Evolutionary conservation across 2,797 vertebrate species (phyloP).

Genomic region (Taenioides sp.): DNA sequence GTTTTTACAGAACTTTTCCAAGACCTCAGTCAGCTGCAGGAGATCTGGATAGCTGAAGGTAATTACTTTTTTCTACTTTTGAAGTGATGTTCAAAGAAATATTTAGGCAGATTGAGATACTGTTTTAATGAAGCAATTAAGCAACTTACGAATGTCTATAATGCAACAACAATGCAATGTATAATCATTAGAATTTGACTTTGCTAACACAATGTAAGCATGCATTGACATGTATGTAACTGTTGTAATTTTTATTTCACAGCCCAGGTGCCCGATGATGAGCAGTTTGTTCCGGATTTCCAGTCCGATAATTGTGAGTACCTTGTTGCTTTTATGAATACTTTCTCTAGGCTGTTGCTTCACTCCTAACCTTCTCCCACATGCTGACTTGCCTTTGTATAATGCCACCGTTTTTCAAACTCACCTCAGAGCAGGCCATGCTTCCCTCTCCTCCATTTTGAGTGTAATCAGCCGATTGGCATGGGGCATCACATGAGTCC

Average conservation of each 20-base stretch:
- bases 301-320: slow-evolving; percentile 94
- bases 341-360: neutral
- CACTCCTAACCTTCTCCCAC: neutral
- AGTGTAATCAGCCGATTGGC: slow-evolving; percentile 75
- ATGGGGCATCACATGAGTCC: slow-evolving; percentile 76
- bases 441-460: slow-evolving; percentile 62
- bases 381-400: neutral
- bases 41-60: slow-evolving; percentile 98
- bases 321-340: slow-evolving; percentile 44
- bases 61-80: slow-evolving; percentile 51
- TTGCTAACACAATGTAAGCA: neutral
- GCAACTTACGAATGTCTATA: too few relatives aligned
- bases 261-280: slow-evolving; percentile 94
- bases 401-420: slow-evolving; percentile 4
- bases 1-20: slow-evolving; percentile 89
- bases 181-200: neutral
- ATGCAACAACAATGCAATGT: too few relatives aligned
- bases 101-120: too few relatives aligned
- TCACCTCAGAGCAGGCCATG: slow-evolving; percentile 35
- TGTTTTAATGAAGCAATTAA: too few relatives aligned
- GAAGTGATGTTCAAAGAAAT: neutral
- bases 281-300: slow-evolving; percentile 97
- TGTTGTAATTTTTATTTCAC: slow-evolving; percentile 10
- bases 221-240: neutral
- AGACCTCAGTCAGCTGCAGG: slow-evolving; percentile 95